Percentiles rank a stretch among this genome's conserved stretches.
These are phyloP conservation scores for Microtus montanus DNA, from an alignment of 2,113 vertebrate species.

Conservation along the genomic window DNA sequence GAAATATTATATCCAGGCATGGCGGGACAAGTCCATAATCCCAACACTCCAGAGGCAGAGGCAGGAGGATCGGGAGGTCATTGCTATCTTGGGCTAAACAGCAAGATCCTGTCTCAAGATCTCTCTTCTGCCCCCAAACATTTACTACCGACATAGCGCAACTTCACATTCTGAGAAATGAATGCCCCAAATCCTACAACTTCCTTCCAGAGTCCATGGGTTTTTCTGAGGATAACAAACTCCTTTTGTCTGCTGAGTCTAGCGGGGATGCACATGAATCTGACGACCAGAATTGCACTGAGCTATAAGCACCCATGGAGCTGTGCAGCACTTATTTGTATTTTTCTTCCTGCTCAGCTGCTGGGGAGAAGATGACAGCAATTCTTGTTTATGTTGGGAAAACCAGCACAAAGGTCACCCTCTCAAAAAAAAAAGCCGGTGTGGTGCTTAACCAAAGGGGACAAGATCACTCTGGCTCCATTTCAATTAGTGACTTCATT, in stretches of 20 bases:
- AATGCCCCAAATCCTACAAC: neutral
- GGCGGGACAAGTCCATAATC: neutral
- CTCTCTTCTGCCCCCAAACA: neutral
- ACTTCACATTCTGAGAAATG: neutral
- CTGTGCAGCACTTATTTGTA: neutral
- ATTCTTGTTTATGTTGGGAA: neutral
- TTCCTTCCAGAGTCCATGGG: neutral
- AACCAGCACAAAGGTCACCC: neutral
- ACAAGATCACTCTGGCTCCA: neutral
- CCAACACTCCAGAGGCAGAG: neutral
- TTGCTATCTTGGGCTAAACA: neutral
- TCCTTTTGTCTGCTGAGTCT: neutral
- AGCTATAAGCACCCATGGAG: neutral
- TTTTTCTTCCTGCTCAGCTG: neutral
- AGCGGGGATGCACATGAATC: neutral
- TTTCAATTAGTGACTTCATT: conserved; percentile 28
- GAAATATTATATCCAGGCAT: neutral
- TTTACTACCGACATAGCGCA: neutral
- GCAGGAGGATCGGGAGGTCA: neutral
- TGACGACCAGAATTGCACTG: neutral
- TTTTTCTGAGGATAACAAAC: neutral
- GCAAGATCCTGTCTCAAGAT: neutral
- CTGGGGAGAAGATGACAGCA: neutral
- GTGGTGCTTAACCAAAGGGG: neutral
- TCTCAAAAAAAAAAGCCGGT: neutral